Evolutionary conservation across 1,140 invertebrate species (phyloP).

Genomic region (Euwallacea fornicatus): DNA sequence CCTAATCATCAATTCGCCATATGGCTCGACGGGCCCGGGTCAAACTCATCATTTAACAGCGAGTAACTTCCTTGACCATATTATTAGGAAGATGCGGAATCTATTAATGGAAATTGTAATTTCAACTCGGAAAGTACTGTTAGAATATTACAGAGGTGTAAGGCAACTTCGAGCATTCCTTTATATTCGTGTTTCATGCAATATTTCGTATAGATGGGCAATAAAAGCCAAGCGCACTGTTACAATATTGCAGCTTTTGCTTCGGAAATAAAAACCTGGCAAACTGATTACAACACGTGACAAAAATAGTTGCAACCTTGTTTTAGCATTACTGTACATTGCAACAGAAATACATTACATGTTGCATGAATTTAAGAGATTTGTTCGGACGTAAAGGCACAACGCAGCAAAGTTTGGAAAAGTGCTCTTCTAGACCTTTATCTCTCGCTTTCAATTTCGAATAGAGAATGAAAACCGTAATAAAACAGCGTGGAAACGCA

Average conservation of each 20-base stretch:
- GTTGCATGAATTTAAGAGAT: too few species aligned
- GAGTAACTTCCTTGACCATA: constrained; percentile 12
- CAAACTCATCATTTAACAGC: constrained; percentile 7
- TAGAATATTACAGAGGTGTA: constrained; percentile 12
- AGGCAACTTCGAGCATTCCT: constrained; percentile 13
- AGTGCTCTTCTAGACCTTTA: too few species aligned
- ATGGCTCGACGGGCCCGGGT: background rate
- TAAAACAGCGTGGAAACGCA: too few species aligned
- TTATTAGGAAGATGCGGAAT: constrained; percentile 6
- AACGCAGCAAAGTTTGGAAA: too few species aligned
- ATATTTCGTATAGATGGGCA: constrained; percentile 14
- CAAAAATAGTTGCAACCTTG: too few species aligned
- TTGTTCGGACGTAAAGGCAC: too few species aligned
- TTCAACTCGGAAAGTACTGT: constrained; percentile 17
- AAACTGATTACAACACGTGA: background rate
- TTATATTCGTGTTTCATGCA: constrained; percentile 21
- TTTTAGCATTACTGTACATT: too few species aligned
- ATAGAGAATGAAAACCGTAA: too few species aligned
- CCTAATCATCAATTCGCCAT: constrained; percentile 4
- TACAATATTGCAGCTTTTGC: constrained; percentile 18
- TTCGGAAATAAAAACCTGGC: background rate
- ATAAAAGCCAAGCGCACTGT: constrained; percentile 12
- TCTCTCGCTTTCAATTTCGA: too few species aligned
- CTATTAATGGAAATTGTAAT: constrained; percentile 20
- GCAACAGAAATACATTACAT: too few species aligned